phyloP scores from a whole-genome alignment of 2,888 invertebrate genomes.

The Emesis furor region DNA sequence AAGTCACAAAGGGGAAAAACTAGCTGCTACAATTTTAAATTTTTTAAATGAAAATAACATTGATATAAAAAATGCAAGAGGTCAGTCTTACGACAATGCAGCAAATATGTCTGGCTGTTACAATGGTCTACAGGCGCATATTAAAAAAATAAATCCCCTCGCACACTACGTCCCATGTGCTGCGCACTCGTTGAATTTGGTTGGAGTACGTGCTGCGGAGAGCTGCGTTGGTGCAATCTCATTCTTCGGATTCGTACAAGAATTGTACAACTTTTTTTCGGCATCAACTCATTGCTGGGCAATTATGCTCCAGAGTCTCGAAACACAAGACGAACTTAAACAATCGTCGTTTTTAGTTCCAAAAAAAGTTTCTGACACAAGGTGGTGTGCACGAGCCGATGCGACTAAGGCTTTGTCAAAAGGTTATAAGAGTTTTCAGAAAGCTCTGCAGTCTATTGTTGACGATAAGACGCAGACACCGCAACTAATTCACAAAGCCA shows the following conservation, averaged over 20 bases:
- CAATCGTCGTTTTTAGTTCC: constrained; percentile 30
- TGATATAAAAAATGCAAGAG: constrained; percentile 17
- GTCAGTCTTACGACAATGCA: constrained; percentile 22
- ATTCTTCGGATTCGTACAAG: constrained; percentile 22
- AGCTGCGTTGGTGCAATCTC: neutral
- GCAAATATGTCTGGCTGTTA: constrained; percentile 33
- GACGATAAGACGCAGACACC: constrained; percentile 22
- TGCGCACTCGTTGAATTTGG: constrained; percentile 29
- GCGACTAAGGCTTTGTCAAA: constrained; percentile 28
- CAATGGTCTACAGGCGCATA: constrained; percentile 31
- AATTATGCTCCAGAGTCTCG: constrained; percentile 27
- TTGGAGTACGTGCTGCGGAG: constrained; percentile 25
- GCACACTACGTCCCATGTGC: constrained; percentile 5
- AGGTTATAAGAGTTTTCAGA: constrained; percentile 33
- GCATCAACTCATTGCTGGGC: constrained; percentile 28
- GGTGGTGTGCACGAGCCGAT: constrained; percentile 33
- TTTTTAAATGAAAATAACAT: constrained; percentile 30
- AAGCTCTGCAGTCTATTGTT: constrained; percentile 31
- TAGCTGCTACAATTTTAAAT: constrained; percentile 30
- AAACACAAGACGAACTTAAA: constrained; percentile 28
- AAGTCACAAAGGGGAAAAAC: constrained; percentile 37
- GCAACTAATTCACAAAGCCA: constrained; percentile 13
- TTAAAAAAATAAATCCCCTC: constrained; percentile 26
- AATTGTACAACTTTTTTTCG: constrained; percentile 27
- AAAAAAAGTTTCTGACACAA: constrained; percentile 29